Conservation (phyloP, 2,113 vertebrate genomes). For the Muntiacus reevesi region DNA sequence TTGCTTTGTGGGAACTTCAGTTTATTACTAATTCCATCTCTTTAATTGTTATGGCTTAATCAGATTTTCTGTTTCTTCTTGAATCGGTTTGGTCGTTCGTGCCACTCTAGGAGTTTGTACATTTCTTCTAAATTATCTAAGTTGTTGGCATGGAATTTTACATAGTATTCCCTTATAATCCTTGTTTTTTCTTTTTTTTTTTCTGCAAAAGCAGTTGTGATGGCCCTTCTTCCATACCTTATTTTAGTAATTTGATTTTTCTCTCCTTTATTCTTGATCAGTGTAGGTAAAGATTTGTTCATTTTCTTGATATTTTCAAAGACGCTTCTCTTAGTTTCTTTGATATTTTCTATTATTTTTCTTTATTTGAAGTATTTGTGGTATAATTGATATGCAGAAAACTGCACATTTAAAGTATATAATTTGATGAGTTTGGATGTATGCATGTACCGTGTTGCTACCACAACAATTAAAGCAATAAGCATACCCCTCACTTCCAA, state of each 20-base stretch:
- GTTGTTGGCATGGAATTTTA: background rate
- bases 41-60: background rate
- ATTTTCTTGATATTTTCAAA: background rate
- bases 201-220: background rate
- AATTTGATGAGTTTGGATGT: background rate
- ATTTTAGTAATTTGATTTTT: background rate
- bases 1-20: background rate
- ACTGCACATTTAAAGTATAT: background rate
- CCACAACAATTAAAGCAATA: background rate
- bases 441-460: background rate
- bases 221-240: background rate
- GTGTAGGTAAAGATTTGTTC: background rate
- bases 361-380: background rate
- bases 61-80: background rate
- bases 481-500: background rate
- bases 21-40: background rate
- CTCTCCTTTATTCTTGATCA: background rate
- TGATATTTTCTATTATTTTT: background rate
- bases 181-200: background rate
- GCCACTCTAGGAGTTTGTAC: background rate
- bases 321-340: background rate
- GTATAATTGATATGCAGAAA: background rate
- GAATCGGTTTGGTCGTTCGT: background rate
- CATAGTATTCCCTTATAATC: background rate
- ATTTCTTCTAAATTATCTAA: background rate